Conservation (phyloP, 2,888 invertebrate species). For the Thecocarcelia acutangulata region DNA sequence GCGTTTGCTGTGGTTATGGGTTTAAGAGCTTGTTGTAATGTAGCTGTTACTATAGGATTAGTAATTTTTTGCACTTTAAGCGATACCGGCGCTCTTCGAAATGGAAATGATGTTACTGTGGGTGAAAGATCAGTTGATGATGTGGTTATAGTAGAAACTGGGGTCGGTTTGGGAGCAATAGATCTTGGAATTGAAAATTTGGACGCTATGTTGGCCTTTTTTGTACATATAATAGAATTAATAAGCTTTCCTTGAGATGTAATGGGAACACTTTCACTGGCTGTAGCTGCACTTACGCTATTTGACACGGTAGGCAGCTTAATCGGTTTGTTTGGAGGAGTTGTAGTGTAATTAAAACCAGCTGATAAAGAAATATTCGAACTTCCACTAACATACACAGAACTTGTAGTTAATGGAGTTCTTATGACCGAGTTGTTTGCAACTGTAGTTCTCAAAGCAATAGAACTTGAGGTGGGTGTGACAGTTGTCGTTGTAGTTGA, state of each 20-base stretch:
- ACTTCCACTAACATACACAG: neutral
- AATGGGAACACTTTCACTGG: neutral
- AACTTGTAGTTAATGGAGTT: neutral
- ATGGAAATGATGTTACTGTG: neutral
- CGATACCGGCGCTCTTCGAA: slow-evolving; percentile 6
- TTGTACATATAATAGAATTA: slow-evolving; percentile 27
- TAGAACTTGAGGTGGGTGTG: neutral
- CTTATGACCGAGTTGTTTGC: neutral
- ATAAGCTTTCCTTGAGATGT: slow-evolving; percentile 12
- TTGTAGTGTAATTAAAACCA: neutral
- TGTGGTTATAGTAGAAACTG: neutral
- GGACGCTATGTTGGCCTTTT: slow-evolving; percentile 18
- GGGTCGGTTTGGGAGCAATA: neutral
- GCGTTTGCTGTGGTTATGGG: slow-evolving; percentile 2
- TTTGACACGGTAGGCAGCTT: slow-evolving; percentile 34
- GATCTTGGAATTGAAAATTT: slow-evolving; percentile 33
- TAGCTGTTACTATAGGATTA: neutral
- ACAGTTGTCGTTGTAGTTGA: slow-evolving; percentile 1
- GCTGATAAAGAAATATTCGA: neutral
- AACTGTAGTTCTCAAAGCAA: neutral
- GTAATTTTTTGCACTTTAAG: slow-evolving; percentile 39
- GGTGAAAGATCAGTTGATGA: slow-evolving; percentile 3
- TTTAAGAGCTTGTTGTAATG: slow-evolving; percentile 12
- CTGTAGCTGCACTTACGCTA: neutral
- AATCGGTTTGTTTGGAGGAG: slow-evolving; percentile 10